Conservation (phyloP, 2,113 vertebrate genomes). For the Holacanthus passer region DNA sequence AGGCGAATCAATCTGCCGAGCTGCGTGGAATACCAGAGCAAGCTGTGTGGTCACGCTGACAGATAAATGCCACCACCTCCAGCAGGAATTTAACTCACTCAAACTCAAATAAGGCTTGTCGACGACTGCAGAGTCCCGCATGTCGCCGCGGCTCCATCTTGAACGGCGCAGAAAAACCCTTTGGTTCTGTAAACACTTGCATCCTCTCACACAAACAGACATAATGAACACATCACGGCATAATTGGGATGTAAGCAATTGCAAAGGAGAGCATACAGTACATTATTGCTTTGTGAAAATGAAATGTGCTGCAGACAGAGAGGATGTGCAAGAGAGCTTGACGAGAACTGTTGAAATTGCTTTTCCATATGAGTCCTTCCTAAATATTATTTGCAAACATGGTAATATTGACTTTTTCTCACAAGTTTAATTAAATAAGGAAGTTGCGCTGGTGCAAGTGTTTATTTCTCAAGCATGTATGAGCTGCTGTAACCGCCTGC, state of each 20-base stretch:
- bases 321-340: slow-evolving; percentile 1
- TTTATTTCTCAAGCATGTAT: slow-evolving; percentile 42
- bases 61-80: slow-evolving; percentile 51
- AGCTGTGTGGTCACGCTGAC: slow-evolving; percentile 46
- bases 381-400: slow-evolving; percentile 13
- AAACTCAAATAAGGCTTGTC: slow-evolving; percentile 2
- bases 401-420: slow-evolving; percentile 2
- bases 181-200: background rate
- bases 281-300: slow-evolving; percentile 37
- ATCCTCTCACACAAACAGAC: slow-evolving; percentile 22
- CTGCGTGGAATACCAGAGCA: slow-evolving; percentile 49
- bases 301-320: slow-evolving; percentile 32
- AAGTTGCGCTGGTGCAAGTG: slow-evolving; percentile 26
- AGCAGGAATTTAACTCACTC: slow-evolving; percentile 30
- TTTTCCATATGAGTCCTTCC: slow-evolving; percentile 20
- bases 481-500: background rate
- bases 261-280: slow-evolving; percentile 3
- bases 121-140: background rate
- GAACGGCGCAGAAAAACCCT: background rate
- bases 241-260: slow-evolving; percentile 29
- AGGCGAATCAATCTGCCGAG: slow-evolving; percentile 68
- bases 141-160: background rate
- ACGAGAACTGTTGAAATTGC: slow-evolving; percentile 16
- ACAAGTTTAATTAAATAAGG: slow-evolving; percentile 51
- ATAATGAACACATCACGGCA: slow-evolving; percentile 28